Percentiles rank a stretch among this genome's conserved stretches.
Evolutionary conservation across 2,113 vertebrate species (phyloP).

Genomic region (Toxotes jaculatrix): DNA sequence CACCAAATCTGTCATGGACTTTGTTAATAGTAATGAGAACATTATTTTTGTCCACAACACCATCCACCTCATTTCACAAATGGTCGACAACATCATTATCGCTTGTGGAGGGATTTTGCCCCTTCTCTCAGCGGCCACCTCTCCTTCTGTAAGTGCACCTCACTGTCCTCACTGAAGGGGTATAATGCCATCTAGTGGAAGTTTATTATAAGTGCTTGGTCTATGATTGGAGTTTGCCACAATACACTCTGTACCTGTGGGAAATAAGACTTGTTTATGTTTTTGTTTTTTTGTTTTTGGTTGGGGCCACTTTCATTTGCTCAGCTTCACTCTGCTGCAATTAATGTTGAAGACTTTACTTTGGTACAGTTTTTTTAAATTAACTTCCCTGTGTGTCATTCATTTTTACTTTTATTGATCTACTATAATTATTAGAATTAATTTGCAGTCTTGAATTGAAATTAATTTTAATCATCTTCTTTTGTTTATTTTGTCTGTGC

Average conservation of each 20-base stretch:
- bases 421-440: slow-evolving; percentile 27
- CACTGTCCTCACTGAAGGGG: slow-evolving; percentile 79
- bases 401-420: slow-evolving; percentile 12
- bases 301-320: slow-evolving; percentile 17
- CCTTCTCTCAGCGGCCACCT: slow-evolving; percentile 97
- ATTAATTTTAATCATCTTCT: slow-evolving; percentile 84
- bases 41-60: slow-evolving; percentile 99
- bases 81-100: slow-evolving; percentile 99
- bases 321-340: slow-evolving; percentile 25
- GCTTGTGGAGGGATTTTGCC: slow-evolving; percentile 98
- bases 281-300: not conserved
- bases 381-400: slow-evolving; percentile 12
- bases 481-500: slow-evolving; percentile 80
- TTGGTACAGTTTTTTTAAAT: slow-evolving; percentile 36
- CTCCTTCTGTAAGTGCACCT: slow-evolving; percentile 91
- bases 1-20: slow-evolving; percentile 98
- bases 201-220: not conserved
- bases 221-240: not conserved
- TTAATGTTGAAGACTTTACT: slow-evolving; percentile 30
- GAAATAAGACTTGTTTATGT: slow-evolving; percentile 32
- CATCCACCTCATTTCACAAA: slow-evolving; percentile 99
- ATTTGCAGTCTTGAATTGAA: slow-evolving; percentile 73
- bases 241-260: not conserved
- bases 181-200: slow-evolving; percentile 77
- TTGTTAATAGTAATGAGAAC: slow-evolving; percentile 99